phyloP scores from a whole-genome alignment of 2,888 invertebrate species.

The Melolontha melolontha region DNA sequence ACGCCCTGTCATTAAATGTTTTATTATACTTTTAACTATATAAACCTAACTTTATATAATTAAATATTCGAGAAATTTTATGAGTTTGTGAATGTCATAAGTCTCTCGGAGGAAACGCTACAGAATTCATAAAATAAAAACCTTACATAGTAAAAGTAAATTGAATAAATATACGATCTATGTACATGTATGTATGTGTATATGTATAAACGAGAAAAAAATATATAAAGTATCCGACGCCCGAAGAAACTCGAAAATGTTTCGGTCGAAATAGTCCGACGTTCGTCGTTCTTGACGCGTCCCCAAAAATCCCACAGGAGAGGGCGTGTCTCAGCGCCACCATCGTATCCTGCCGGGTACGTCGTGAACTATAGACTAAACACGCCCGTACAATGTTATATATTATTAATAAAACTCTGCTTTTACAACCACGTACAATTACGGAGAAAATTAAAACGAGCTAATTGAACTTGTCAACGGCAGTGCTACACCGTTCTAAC shows the following conservation, averaged over 20 bases:
- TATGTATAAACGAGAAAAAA: background rate
- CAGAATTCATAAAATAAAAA: background rate
- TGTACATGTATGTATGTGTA: no score
- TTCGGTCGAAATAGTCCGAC: slow-evolving; percentile 37
- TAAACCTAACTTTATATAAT: slow-evolving; percentile 5
- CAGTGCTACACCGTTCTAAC: background rate
- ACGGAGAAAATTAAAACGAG: slow-evolving; percentile 17
- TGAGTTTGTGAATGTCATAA: slow-evolving; percentile 26
- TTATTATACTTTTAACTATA: no score
- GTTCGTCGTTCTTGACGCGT: slow-evolving; percentile 29
- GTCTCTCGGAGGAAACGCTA: slow-evolving; percentile 8
- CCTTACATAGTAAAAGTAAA: no score
- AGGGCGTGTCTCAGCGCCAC: slow-evolving; percentile 55
- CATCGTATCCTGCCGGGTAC: slow-evolving; percentile 50
- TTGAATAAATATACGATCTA: no score
- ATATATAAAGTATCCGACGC: background rate
- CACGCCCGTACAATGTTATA: slow-evolving; percentile 61
- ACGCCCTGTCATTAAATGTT: no score
- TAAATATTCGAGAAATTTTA: slow-evolving; percentile 28
- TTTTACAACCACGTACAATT: slow-evolving; percentile 11
- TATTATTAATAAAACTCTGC: slow-evolving; percentile 56
- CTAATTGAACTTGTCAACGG: slow-evolving; percentile 26
- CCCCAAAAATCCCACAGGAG: slow-evolving; percentile 52
- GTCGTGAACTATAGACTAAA: slow-evolving; percentile 56
- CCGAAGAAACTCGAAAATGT: background rate